Evolutionary conservation across 2,113 vertebrate genomes (phyloP).

Genomic region (Pseudopipra pipra): DNA sequence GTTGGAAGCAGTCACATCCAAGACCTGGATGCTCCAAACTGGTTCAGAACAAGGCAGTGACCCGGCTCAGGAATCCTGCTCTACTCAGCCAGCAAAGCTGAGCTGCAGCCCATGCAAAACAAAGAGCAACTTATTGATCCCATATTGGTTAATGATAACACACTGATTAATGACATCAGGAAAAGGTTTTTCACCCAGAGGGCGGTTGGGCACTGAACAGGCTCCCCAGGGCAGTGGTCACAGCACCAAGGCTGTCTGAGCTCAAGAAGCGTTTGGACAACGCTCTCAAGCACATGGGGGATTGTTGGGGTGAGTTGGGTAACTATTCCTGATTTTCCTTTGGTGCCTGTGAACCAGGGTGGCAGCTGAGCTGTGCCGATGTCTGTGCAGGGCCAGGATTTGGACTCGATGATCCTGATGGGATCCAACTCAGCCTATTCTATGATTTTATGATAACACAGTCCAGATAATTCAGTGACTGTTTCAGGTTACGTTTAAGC

Average conservation of each 20-base stretch:
- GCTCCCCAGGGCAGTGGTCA: not conserved
- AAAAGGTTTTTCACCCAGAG: not conserved
- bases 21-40: not conserved
- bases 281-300: not conserved
- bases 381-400: not conserved
- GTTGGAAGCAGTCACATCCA: not conserved
- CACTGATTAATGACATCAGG: not conserved
- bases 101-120: not conserved
- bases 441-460: not conserved
- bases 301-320: not conserved
- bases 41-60: not conserved
- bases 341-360: not conserved
- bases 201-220: not conserved
- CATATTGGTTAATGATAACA: not conserved
- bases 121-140: not conserved
- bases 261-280: not conserved
- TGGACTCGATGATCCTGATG: not conserved
- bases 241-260: not conserved
- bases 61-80: not conserved
- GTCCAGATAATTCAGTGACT: not conserved
- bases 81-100: not conserved
- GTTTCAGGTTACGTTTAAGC: not conserved
- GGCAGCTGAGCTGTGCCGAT: not conserved
- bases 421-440: not conserved
- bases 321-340: not conserved